phyloP scores from a whole-genome alignment of 53 echinoderm and acorn worm genomes.

The Hippasteria phrygiana region DNA sequence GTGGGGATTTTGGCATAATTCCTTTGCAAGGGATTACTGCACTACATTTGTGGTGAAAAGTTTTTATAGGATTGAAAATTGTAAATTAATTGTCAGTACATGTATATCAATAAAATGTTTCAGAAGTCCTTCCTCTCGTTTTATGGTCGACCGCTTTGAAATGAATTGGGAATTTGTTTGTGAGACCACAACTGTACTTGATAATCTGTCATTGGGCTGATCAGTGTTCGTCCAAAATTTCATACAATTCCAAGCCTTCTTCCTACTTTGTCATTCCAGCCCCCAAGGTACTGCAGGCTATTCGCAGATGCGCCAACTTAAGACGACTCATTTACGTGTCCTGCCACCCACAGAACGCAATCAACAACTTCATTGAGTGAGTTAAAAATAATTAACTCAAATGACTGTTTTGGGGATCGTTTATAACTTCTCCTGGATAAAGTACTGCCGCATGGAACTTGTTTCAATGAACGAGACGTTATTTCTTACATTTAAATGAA shows the following conservation, averaged over 20 bases:
- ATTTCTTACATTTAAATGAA: no score
- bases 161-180: no score
- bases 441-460: neutral
- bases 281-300: slow-evolving; percentile 81
- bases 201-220: neutral
- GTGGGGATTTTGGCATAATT: no score
- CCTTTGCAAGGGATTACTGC: no score
- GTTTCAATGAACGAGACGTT: no score
- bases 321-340: slow-evolving; percentile 87
- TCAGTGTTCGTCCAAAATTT: no score
- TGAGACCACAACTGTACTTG: neutral
- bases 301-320: slow-evolving; percentile 82
- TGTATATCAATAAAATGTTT: no score
- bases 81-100: no score
- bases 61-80: no score
- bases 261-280: slow-evolving; percentile 62
- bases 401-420: neutral
- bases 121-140: no score
- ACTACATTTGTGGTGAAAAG: no score
- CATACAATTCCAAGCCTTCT: neutral
- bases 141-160: no score
- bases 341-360: slow-evolving; percentile 82
- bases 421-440: neutral
- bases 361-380: slow-evolving; percentile 89
- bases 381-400: slow-evolving; percentile 15